Evolutionary conservation across 2,888 invertebrate species (phyloP).

Genomic region (Cyclophora albipunctata): DNA sequence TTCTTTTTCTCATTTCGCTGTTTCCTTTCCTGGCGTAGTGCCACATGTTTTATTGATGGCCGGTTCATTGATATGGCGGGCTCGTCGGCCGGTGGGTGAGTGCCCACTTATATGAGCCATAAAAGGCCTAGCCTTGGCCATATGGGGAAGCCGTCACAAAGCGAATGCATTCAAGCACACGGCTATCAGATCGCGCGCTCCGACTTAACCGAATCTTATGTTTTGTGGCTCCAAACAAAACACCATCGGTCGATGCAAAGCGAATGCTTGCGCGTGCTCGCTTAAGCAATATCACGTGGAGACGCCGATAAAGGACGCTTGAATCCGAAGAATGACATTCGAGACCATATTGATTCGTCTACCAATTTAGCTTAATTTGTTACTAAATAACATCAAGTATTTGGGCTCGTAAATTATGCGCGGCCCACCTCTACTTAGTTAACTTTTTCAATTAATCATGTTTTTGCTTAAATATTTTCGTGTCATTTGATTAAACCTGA

Average conservation of each 20-base stretch:
- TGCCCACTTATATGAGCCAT: slow-evolving; percentile 72
- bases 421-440: no score
- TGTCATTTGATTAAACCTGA: no score
- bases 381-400: no score
- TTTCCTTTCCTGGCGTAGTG: slow-evolving; percentile 71
- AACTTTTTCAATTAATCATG: no score
- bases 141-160: slow-evolving; percentile 69
- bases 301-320: not conserved
- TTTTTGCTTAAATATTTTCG: no score
- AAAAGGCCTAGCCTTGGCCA: slow-evolving; percentile 72
- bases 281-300: slow-evolving; percentile 1
- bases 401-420: no score
- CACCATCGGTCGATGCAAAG: not conserved
- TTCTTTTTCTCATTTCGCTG: slow-evolving; percentile 71
- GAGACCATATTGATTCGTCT: slow-evolving; percentile 1
- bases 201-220: slow-evolving; percentile 32
- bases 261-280: slow-evolving; percentile 8
- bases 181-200: slow-evolving; percentile 53
- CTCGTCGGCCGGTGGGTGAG: slow-evolving; percentile 72
- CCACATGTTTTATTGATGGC: slow-evolving; percentile 75
- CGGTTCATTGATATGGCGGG: slow-evolving; percentile 74
- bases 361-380: not conserved
- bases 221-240: not conserved
- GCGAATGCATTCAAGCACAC: slow-evolving; percentile 69
- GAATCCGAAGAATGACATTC: slow-evolving; percentile 7